These are phyloP conservation scores for Zoanthus sansibaricus DNA, from an alignment of 92 coral and sea anemone species.

Conservation along the genomic window DNA sequence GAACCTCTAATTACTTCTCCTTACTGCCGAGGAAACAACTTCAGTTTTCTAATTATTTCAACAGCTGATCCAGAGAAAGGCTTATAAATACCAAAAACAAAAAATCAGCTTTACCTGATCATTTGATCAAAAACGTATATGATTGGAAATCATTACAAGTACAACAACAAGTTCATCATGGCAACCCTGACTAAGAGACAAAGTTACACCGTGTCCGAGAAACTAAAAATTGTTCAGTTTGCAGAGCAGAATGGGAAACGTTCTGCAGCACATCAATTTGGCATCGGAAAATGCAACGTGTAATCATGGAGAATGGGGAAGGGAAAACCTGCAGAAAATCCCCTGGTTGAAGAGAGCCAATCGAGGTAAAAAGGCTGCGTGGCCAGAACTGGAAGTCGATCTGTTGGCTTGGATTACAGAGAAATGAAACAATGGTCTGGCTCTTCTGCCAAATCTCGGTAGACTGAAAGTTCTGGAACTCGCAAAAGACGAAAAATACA, in stretches of 20 bases:
- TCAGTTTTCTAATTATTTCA: not conserved
- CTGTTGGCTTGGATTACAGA: slow-evolving; percentile 19
- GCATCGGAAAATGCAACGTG: too few species aligned
- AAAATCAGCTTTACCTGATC: too few species aligned
- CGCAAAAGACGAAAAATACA: slow-evolving; percentile 41
- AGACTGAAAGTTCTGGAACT: slow-evolving; percentile 43
- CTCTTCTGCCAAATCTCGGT: slow-evolving; percentile 31
- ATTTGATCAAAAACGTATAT: not conserved
- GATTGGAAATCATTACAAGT: not conserved
- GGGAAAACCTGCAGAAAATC: slow-evolving; percentile 12
- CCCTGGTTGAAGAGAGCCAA: slow-evolving; percentile 12
- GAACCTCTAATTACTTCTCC: not conserved
- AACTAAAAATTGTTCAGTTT: too few species aligned
- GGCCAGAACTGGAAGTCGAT: slow-evolving; percentile 39
- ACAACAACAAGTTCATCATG: slow-evolving; percentile 1
- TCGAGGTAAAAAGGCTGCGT: slow-evolving; percentile 45
- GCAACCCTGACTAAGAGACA: not conserved
- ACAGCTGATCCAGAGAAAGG: too few species aligned
- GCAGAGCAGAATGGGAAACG: too few species aligned
- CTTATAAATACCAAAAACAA: too few species aligned
- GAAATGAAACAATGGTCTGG: slow-evolving; percentile 46
- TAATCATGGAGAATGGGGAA: not conserved
- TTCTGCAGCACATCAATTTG: too few species aligned
- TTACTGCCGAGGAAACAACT: not conserved
- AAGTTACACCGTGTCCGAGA: too few species aligned